Percentiles rank a stretch among this genome's conserved stretches.
Conservation (phyloP, 2,113 vertebrate genomes). For the Tupaia tana region DNA sequence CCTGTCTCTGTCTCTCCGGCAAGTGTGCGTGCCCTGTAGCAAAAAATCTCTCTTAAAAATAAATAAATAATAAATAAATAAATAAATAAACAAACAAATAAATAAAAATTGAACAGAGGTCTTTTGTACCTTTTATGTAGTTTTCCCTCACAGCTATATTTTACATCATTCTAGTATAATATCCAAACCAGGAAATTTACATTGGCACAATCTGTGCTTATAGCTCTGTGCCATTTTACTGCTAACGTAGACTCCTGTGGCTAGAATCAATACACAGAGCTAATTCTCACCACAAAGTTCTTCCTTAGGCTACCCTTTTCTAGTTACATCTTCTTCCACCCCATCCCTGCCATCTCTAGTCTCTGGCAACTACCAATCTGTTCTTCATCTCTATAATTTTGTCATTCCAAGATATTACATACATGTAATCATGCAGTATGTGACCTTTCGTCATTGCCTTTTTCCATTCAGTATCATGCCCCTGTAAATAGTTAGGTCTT, state of each 20-base stretch:
- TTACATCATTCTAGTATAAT: neutral
- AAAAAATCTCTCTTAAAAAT: no score
- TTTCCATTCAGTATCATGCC: neutral
- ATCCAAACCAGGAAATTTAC: constrained; percentile 9
- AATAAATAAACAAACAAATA: no score
- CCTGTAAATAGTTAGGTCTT: neutral
- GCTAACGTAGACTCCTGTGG: neutral
- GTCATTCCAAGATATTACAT: constrained; percentile 26
- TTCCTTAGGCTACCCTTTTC: neutral
- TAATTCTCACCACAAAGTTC: neutral
- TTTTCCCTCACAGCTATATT: neutral
- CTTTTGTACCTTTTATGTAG: neutral
- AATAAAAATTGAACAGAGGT: neutral
- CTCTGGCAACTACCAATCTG: neutral
- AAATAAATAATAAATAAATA: no score
- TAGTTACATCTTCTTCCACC: neutral
- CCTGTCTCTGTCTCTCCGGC: no score
- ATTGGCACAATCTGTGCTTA: neutral
- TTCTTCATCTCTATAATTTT: constrained; percentile 30
- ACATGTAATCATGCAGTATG: neutral
- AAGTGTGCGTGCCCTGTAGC: no score
- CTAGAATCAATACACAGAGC: constrained; percentile 36
- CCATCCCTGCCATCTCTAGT: neutral
- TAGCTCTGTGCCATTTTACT: neutral
- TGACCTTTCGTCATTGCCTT: neutral